phyloP scores from a whole-genome alignment of 2,113 vertebrate species.

The Mormyrus iriodes region DNA sequence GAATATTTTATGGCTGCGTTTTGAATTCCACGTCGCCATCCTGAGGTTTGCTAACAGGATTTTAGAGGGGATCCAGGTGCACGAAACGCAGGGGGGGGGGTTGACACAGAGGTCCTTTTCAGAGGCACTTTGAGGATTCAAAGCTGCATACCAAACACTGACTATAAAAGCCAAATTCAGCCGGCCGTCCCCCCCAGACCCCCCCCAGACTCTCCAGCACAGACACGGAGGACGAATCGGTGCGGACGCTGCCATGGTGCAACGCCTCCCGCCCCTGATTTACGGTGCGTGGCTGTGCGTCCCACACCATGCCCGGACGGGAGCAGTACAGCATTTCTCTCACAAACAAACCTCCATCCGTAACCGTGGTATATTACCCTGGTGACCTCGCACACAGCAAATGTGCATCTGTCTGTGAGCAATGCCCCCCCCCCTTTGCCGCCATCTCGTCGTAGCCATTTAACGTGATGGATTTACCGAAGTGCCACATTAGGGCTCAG shows the following conservation, averaged over 20 bases:
- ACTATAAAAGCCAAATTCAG: conserved; percentile 22
- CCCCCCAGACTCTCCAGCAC: neutral
- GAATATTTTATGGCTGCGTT: neutral
- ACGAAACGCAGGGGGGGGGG: conserved; percentile 9
- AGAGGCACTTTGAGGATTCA: conserved; percentile 20
- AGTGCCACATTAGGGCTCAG: neutral
- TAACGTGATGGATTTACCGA: neutral
- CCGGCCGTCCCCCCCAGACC: neutral
- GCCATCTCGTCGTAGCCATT: neutral
- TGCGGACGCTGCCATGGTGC: neutral
- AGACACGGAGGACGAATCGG: neutral
- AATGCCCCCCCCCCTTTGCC: neutral
- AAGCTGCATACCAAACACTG: conserved; percentile 25
- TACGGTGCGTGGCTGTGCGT: neutral
- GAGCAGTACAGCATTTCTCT: neutral
- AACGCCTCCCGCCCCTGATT: neutral
- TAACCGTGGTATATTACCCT: conserved; percentile 2
- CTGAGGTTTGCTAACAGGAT: neutral
- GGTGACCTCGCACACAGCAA: neutral
- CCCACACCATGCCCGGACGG: neutral
- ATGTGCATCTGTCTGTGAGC: neutral
- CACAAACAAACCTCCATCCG: conserved; percentile 5
- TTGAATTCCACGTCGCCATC: neutral
- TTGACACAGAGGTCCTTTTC: conserved; percentile 18
- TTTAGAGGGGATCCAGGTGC: conserved; percentile 30